phyloP scores from a whole-genome alignment of 2,888 invertebrate species.

The Pherbina coryleti region DNA sequence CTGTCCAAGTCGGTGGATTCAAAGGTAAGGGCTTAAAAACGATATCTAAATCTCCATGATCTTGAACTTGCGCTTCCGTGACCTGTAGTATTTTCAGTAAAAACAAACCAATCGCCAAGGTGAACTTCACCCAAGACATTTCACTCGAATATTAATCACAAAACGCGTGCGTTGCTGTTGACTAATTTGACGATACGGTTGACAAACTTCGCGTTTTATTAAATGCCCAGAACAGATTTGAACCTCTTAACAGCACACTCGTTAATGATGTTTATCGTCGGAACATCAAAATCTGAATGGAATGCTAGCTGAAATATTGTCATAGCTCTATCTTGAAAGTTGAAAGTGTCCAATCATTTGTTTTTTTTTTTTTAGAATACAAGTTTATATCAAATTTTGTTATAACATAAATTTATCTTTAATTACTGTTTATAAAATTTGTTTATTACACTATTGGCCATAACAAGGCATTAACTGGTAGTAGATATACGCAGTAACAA shows the following conservation, averaged over 20 bases:
- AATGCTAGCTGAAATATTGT: not conserved
- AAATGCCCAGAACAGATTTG: not conserved
- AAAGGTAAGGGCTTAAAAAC: not conserved
- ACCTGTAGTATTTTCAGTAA: not conserved
- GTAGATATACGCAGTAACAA: no score
- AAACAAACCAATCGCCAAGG: not conserved
- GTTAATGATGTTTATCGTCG: not conserved
- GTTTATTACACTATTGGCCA: no score
- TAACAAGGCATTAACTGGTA: no score
- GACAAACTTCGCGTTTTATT: not conserved
- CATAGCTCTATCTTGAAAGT: not conserved
- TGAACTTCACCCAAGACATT: not conserved
- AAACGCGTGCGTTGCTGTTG: no score
- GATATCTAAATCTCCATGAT: not conserved
- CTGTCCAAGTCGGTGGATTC: slow-evolving; percentile 45
- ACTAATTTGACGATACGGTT: no score
- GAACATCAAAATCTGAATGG: not conserved
- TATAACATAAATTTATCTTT: no score
- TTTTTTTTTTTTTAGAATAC: no score
- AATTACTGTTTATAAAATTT: no score
- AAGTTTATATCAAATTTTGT: no score
- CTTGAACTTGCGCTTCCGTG: not conserved
- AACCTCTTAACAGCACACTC: not conserved
- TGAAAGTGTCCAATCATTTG: slow-evolving; percentile 9
- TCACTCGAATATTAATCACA: not conserved